phyloP scores from a whole-genome alignment of 2,888 invertebrate genomes.

The Amphipyra berbera region DNA sequence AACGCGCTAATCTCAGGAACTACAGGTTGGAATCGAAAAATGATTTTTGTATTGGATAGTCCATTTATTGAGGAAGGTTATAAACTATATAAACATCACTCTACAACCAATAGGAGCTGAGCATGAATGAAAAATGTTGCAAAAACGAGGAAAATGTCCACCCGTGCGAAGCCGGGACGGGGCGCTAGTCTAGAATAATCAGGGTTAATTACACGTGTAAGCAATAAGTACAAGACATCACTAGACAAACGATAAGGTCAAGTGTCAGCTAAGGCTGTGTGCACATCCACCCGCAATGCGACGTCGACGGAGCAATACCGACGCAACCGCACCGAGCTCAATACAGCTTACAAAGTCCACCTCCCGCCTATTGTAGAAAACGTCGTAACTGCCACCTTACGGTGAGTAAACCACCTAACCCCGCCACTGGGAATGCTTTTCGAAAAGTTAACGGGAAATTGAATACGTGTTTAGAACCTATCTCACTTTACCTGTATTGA shows the following conservation, averaged over 20 bases:
- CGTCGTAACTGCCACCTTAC: conserved; percentile 2
- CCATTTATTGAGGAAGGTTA: too few species aligned
- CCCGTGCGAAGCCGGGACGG: too few species aligned
- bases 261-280: conserved; percentile 8
- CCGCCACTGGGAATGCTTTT: conserved; percentile 14
- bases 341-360: neutral
- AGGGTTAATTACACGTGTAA: too few species aligned
- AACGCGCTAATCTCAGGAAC: too few species aligned
- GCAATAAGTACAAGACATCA: neutral
- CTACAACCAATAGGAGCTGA: too few species aligned
- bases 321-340: neutral
- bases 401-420: neutral
- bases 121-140: too few species aligned
- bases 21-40: too few species aligned
- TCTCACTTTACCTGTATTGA: conserved; percentile 50
- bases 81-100: too few species aligned
- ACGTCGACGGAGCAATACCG: neutral
- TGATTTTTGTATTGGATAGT: too few species aligned
- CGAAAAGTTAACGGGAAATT: conserved; percentile 47
- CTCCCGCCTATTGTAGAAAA: conserved; percentile 8
- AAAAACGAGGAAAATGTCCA: too few species aligned
- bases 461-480: conserved; percentile 52
- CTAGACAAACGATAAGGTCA: conserved; percentile 10
- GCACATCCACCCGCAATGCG: conserved; percentile 11
- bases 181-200: too few species aligned